Conservation (phyloP, 1,140 invertebrate species). For the Drosophila nannoptera region DNA sequence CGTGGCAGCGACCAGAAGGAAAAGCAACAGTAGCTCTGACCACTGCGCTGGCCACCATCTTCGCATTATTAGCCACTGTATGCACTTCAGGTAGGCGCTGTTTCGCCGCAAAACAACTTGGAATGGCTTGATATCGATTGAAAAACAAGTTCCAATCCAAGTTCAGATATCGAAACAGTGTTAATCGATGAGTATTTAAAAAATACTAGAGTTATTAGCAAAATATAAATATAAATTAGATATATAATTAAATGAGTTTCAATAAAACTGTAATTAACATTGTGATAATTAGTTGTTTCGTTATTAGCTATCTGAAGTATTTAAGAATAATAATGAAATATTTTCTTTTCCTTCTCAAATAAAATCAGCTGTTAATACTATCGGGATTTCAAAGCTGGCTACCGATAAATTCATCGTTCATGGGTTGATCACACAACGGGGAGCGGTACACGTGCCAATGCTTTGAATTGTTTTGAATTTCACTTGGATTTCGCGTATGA, state of each 20-base stretch:
- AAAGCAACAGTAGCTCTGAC: slow-evolving; percentile 27
- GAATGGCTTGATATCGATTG: slow-evolving; percentile 24
- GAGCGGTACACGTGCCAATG: slow-evolving; percentile 30
- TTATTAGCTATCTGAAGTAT: background rate
- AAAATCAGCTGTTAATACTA: background rate
- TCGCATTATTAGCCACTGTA: slow-evolving; percentile 37
- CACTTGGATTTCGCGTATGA: background rate
- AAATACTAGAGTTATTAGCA: background rate
- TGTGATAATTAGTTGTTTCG: too few relatives aligned
- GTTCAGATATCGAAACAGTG: background rate
- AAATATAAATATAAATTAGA: too few relatives aligned
- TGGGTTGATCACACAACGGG: background rate
- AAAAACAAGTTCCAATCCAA: background rate
- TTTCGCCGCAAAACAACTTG: slow-evolving; percentile 11
- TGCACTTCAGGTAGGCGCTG: slow-evolving; percentile 28
- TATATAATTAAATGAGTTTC: too few relatives aligned
- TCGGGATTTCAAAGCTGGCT: background rate
- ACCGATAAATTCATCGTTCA: background rate
- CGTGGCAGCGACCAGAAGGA: slow-evolving; percentile 22
- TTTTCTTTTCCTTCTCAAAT: background rate
- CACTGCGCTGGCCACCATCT: slow-evolving; percentile 36
- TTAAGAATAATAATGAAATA: background rate
- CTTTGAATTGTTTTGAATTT: slow-evolving; percentile 28
- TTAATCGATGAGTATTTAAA: background rate
- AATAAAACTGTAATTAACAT: too few relatives aligned